Percentiles rank a stretch among this genome's conserved stretches.
These are phyloP conservation scores for Prosopocoilus inquinatus DNA, from an alignment of 2,888 invertebrate genomes.

Conservation along the genomic window DNA sequence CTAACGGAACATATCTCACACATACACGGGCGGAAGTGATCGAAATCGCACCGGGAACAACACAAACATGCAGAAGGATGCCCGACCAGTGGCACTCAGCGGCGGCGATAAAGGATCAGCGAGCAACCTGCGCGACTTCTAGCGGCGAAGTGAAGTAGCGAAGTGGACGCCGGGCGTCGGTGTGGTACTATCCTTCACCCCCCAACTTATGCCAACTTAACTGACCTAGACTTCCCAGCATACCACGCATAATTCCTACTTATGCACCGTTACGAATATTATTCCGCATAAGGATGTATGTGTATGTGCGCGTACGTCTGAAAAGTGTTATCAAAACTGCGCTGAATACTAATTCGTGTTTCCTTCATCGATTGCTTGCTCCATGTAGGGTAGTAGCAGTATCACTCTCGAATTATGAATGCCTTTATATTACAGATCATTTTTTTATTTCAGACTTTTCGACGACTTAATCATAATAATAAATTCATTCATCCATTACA, in stretches of 20 bases:
- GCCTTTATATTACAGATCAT: too few species aligned
- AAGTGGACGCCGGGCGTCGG: constrained; percentile 44
- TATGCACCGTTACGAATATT: constrained; percentile 25
- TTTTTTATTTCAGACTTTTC: too few species aligned
- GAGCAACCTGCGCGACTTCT: constrained; percentile 31
- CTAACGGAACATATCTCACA: constrained; percentile 26
- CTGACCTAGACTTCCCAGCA: constrained; percentile 38
- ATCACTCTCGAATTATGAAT: too few species aligned
- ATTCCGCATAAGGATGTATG: constrained; percentile 19
- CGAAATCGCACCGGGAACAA: constrained; percentile 7
- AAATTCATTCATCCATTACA: too few species aligned
- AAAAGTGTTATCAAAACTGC: background rate
- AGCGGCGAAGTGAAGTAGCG: constrained; percentile 48
- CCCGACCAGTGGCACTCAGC: constrained; percentile 26
- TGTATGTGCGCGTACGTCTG: background rate
- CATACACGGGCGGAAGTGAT: constrained; percentile 24
- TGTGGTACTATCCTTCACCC: constrained; percentile 51
- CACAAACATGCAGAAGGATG: constrained; percentile 20
- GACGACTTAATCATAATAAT: too few species aligned
- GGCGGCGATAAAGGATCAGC: constrained; percentile 9
- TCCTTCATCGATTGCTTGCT: constrained; percentile 1
- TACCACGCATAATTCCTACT: constrained; percentile 22
- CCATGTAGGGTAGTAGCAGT: background rate
- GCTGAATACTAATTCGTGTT: background rate
- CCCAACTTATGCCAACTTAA: constrained; percentile 46